These are phyloP conservation scores for Hyperoplus immaculatus DNA, from an alignment of 2,797 vertebrate genomes.

Conservation along the genomic window DNA sequence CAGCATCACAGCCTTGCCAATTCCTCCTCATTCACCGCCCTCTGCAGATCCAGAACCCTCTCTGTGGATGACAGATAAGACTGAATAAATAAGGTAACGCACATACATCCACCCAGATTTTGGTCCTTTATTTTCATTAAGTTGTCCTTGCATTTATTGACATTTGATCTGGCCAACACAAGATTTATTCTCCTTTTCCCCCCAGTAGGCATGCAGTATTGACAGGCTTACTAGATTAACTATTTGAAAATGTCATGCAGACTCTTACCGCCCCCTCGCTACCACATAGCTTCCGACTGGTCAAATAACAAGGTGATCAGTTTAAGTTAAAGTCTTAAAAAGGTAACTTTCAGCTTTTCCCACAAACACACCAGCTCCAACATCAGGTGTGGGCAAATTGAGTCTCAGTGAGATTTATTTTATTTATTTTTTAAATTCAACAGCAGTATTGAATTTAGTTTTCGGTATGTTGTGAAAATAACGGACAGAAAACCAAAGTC, in stretches of 20 bases:
- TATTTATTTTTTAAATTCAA: too few relatives aligned
- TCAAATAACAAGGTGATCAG: background rate
- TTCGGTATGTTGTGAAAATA: background rate
- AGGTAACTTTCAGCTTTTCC: too few relatives aligned
- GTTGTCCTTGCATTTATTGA: background rate
- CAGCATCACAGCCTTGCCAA: conserved; percentile 52
- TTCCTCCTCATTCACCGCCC: conserved; percentile 74
- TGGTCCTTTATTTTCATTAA: background rate
- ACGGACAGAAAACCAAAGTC: background rate
- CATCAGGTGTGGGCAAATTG: background rate
- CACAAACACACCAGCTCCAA: background rate
- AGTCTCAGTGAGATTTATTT: too few relatives aligned
- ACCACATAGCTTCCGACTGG: background rate
- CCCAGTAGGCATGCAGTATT: background rate
- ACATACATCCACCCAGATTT: background rate
- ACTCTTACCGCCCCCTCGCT: background rate
- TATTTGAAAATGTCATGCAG: background rate
- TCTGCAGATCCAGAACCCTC: conserved; percentile 64
- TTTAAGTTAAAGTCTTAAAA: background rate
- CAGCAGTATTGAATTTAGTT: background rate
- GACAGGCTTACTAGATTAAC: background rate
- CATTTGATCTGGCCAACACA: background rate
- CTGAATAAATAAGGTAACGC: background rate
- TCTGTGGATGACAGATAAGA: conserved; percentile 65
- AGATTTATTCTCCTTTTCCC: background rate